Percentiles rank a stretch among this genome's conserved stretches.
phyloP scores from a whole-genome alignment of 2,113 vertebrate genomes.

The Nematolebias whitei region DNA sequence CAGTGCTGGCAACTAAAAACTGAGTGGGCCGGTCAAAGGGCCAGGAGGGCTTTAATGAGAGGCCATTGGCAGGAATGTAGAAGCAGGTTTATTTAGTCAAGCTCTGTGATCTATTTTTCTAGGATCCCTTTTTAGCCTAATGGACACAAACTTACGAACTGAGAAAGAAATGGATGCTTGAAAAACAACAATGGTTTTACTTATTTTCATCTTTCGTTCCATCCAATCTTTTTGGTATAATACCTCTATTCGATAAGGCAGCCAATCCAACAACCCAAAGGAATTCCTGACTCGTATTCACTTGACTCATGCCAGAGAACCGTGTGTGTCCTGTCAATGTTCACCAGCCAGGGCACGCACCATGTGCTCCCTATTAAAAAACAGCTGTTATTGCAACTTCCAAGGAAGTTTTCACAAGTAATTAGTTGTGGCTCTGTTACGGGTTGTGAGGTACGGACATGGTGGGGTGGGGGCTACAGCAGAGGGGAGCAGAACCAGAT shows the following conservation, averaged over 20 bases:
- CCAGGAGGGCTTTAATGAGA: constrained; percentile 70
- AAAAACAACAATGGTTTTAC: constrained; percentile 61
- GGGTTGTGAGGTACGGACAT: constrained; percentile 49
- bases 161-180: constrained; percentile 45
- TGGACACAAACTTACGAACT: constrained; percentile 68
- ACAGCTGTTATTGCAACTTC: constrained; percentile 67
- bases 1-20: constrained; percentile 53
- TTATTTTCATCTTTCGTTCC: constrained; percentile 36
- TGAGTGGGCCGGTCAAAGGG: constrained; percentile 43
- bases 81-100: constrained; percentile 74
- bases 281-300: constrained; percentile 37
- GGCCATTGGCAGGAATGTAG: constrained; percentile 68
- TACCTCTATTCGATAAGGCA: constrained; percentile 60
- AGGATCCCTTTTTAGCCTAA: constrained; percentile 73
- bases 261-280: constrained; percentile 44
- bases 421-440: constrained; percentile 64
- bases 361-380: constrained; percentile 75
- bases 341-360: constrained; percentile 52
- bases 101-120: constrained; percentile 75
- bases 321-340: constrained; percentile 53
- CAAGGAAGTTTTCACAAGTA: constrained; percentile 65
- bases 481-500: constrained; percentile 31
- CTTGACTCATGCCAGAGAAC: too few species aligned
- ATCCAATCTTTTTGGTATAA: constrained; percentile 6
- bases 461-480: constrained; percentile 20